phyloP scores from a whole-genome alignment of 2,888 invertebrate species.

The Pimpla rufipes region DNA sequence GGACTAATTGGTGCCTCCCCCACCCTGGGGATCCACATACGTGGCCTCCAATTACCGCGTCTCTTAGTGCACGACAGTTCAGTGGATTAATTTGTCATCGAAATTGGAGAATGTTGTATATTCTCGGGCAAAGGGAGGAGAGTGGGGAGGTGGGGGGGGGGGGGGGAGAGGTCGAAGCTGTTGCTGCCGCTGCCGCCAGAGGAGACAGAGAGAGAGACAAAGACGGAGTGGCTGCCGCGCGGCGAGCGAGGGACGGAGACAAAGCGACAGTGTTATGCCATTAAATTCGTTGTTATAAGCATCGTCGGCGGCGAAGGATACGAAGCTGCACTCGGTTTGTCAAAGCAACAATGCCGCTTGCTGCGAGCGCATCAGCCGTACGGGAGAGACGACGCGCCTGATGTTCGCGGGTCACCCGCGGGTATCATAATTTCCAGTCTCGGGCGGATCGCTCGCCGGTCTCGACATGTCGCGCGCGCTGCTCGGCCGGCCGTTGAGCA shows the following conservation, averaged over 20 bases:
- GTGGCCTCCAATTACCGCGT: neutral
- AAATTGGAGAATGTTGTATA: constrained; percentile 49
- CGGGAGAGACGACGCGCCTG: neutral
- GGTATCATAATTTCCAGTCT: constrained; percentile 65
- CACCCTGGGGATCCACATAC: neutral
- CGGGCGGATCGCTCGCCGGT: constrained; percentile 24
- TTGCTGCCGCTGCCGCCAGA: neutral
- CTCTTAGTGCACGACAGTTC: neutral
- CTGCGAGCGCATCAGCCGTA: constrained; percentile 3
- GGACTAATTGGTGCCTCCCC: neutral
- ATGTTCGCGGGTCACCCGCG: constrained; percentile 36
- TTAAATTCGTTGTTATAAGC: constrained; percentile 56
- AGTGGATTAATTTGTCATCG: constrained; percentile 36
- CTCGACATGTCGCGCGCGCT: constrained; percentile 25
- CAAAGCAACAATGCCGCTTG: constrained; percentile 44
- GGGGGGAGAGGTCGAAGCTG: neutral
- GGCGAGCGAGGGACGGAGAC: neutral
- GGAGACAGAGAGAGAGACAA: neutral
- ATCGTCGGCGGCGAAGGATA: constrained; percentile 41
- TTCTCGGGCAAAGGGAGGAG: constrained; percentile 16
- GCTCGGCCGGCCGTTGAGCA: constrained; percentile 16
- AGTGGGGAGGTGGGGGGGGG: constrained; percentile 1
- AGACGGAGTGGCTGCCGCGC: too few relatives aligned
- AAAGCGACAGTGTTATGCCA: constrained; percentile 23
- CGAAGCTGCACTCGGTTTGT: constrained; percentile 22